Evolutionary conservation across 2,797 vertebrate genomes (phyloP), one percentile per base, ranked within the genome.

Genomic region (Sebastes iracundus): DNA sequence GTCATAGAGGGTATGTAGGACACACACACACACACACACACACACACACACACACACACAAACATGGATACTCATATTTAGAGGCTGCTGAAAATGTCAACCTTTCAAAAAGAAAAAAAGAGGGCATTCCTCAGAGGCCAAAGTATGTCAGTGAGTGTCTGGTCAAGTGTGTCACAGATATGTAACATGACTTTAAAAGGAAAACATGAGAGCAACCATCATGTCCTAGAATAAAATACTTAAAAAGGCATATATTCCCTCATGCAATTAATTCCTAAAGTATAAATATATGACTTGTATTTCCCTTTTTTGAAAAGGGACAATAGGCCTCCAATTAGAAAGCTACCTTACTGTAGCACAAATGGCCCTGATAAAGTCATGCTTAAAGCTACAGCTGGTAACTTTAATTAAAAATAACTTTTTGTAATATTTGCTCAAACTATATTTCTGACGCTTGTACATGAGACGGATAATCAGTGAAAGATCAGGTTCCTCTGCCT

Each of bases 1-100:
- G 93, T 94, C 93, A 94, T 65, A 92, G 87, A 88, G 84, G 81
- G 59, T 75, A 87, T 86, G 84, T 86, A 80, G 87, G 82, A 87
- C 87, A 78, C 65, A 20, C 42, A 61, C 42, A 61, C 52, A 75
- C 28, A 55, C 52, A 79, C 72, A 72, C 63, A 73, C 33, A 68
- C 32, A 79, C 38, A 87, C 71, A 76, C 62, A 61, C 53, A 75
- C 28, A 56, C 52, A 80, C 72, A 69, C 59, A 73, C 33, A 68
- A 23, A 87, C 71, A 77, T 49, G 72, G 78, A 81, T 69, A 72
- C 64, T 87, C 85, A 75, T 65, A 90, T 92, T 91, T 91, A 91
- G 76, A 81, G 75, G 72, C 77, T 35, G 71, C 32, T 87, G 72
- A 79, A 92, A 91, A 92, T 92, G 88, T 86, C 87, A 90, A 66